A percentile compares a stretch with the other conserved stretches of the same genome.
Evolutionary conservation across 2,797 vertebrate genomes (phyloP).

Genomic region (Chloroceryle inda): DNA sequence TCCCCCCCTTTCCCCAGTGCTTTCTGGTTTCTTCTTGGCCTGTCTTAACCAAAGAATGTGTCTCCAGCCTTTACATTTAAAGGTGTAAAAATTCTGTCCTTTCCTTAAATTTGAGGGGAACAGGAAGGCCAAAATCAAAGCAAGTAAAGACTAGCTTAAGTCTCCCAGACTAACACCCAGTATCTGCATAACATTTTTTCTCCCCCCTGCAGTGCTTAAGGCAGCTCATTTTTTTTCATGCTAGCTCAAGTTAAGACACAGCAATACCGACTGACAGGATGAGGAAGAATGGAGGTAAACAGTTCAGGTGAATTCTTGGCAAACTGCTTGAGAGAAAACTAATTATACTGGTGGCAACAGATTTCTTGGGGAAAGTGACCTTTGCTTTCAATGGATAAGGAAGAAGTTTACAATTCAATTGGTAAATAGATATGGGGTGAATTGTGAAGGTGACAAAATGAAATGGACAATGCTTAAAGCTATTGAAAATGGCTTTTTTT

Average conservation of each 20-base stretch:
- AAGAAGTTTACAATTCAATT: not conserved
- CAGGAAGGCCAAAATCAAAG: not conserved
- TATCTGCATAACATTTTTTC: not conserved
- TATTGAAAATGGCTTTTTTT: not conserved
- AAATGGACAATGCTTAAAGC: no score
- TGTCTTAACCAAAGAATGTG: not conserved
- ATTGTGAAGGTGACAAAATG: no score
- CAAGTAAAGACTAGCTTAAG: not conserved
- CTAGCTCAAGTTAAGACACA: not conserved
- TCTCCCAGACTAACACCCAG: not conserved
- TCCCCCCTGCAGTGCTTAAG: not conserved
- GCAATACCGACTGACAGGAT: not conserved
- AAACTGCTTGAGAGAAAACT: not conserved
- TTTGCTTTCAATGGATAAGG: not conserved
- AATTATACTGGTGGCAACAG: not conserved
- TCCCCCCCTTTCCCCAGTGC: no score
- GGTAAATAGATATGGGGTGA: accelerated
- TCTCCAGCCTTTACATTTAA: not conserved
- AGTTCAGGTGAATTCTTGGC: not conserved
- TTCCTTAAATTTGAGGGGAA: not conserved
- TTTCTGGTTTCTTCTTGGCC: not conserved
- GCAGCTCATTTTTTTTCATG: not conserved
- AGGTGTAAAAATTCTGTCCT: not conserved
- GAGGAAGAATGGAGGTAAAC: no score
- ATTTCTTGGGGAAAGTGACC: not conserved